Percentiles rank a stretch among this genome's conserved stretches.
Conservation (phyloP, 1,140 invertebrate species). For the Lutraria rhynchaena region DNA sequence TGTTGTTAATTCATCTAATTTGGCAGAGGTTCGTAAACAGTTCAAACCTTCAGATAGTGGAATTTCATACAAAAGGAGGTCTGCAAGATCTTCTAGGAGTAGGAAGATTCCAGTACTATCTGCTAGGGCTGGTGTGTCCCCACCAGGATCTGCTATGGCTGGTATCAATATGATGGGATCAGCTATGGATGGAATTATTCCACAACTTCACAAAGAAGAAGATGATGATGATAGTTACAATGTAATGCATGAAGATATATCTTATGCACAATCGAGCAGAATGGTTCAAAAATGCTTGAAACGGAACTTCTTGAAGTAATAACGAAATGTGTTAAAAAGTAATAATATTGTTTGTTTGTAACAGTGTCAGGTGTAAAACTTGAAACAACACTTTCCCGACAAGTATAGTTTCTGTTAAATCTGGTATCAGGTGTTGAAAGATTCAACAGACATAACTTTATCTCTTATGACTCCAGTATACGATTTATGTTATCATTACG, state of each 20-base stretch:
- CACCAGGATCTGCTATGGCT: neutral
- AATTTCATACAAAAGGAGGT: neutral
- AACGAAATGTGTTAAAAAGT: too few species aligned
- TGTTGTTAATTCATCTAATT: slow-evolving; percentile 53
- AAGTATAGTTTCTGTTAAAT: too few species aligned
- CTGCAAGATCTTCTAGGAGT: neutral
- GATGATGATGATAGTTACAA: slow-evolving; percentile 41
- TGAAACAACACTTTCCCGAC: too few species aligned
- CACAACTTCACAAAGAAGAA: too few species aligned
- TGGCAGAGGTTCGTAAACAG: slow-evolving; percentile 44
- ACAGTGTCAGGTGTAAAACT: too few species aligned
- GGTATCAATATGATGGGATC: too few species aligned
- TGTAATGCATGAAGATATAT: slow-evolving; percentile 20
- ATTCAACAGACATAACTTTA: too few species aligned
- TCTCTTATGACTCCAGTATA: too few species aligned
- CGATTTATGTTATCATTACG: too few species aligned
- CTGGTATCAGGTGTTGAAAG: too few species aligned
- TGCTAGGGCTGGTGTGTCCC: neutral
- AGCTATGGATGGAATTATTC: neutral
- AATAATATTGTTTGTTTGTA: too few species aligned
- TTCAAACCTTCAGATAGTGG: slow-evolving; percentile 17
- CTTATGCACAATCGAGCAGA: slow-evolving; percentile 33
- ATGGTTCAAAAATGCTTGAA: slow-evolving; percentile 55
- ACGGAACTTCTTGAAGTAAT: slow-evolving; percentile 42
- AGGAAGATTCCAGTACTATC: neutral